These are phyloP conservation scores for Apaloderma vittatum DNA, from an alignment of 2,113 vertebrate species.

Conservation along the genomic window DNA sequence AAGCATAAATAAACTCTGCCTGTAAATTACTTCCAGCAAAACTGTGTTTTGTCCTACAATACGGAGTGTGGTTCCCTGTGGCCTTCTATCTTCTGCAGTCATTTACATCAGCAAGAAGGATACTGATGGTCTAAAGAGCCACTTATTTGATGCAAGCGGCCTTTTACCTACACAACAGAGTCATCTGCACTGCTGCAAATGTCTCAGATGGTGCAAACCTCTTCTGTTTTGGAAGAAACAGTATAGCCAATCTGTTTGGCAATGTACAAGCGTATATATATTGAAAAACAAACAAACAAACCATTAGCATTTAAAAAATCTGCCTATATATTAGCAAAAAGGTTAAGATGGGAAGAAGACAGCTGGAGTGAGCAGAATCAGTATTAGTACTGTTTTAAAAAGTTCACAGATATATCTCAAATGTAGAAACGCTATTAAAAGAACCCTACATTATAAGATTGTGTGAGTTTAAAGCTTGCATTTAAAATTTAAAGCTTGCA, in stretches of 20 bases:
- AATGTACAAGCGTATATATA: neutral
- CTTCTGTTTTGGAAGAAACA: neutral
- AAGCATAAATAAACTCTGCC: neutral
- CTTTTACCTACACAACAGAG: neutral
- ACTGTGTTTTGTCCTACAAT: neutral
- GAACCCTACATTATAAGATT: neutral
- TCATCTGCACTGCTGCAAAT: neutral
- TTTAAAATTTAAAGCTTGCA: neutral
- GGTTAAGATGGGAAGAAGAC: neutral
- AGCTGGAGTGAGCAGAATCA: neutral
- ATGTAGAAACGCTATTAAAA: neutral
- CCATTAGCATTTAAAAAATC: neutral
- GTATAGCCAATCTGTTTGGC: neutral
- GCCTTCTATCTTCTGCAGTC: neutral
- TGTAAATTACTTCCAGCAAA: conserved; percentile 1
- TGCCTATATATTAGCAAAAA: neutral
- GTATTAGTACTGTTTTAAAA: neutral
- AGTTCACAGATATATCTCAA: neutral
- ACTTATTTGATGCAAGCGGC: neutral
- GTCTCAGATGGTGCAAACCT: neutral
- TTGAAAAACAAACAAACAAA: neutral
- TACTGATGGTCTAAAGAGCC: neutral
- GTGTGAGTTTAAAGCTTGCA: neutral
- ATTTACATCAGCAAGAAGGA: neutral
- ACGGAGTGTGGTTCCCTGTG: neutral